Percentiles rank a stretch among this genome's conserved stretches.
phyloP scores from a whole-genome alignment of 2,113 vertebrate species.

The Perccottus glenii region DNA sequence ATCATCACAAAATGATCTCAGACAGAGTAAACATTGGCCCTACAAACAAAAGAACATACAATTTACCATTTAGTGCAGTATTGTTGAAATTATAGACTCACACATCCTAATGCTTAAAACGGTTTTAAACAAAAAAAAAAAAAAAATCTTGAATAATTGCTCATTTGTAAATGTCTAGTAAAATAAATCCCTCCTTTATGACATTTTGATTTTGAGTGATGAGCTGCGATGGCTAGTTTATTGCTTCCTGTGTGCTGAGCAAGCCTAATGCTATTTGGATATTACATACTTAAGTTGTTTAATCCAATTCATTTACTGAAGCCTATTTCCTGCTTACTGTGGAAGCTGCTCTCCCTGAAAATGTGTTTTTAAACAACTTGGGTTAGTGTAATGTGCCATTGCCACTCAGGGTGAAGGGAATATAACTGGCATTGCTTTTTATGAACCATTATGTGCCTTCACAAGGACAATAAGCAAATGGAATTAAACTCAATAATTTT shows the following conservation, averaged over 20 bases:
- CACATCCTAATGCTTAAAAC: conserved; percentile 1
- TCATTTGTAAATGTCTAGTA: conserved; percentile 4
- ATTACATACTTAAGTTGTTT: conserved; percentile 14
- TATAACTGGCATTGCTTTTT: no score
- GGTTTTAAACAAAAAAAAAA: conserved; percentile 6
- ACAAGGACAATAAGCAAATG: no score
- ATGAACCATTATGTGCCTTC: no score
- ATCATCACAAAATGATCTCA: conserved; percentile 9
- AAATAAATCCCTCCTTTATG: conserved; percentile 5
- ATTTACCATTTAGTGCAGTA: neutral
- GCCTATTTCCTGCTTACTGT: conserved; percentile 5
- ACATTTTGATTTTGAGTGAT: conserved; percentile 9
- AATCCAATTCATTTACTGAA: conserved; percentile 11
- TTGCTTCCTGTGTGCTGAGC: conserved; percentile 12
- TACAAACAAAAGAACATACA: neutral
- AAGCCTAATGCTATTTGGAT: conserved; percentile 11
- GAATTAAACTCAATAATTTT: no score
- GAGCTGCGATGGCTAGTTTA: conserved; percentile 8
- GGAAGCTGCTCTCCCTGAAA: conserved; percentile 1
- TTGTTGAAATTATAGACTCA: neutral
- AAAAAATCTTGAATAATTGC: conserved; percentile 6
- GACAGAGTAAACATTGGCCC: neutral
- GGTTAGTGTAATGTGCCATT: no score
- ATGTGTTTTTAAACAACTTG: neutral
- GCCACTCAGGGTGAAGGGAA: no score